Conservation (phyloP, 2,113 vertebrate species). For the Lagopus leucura region DNA sequence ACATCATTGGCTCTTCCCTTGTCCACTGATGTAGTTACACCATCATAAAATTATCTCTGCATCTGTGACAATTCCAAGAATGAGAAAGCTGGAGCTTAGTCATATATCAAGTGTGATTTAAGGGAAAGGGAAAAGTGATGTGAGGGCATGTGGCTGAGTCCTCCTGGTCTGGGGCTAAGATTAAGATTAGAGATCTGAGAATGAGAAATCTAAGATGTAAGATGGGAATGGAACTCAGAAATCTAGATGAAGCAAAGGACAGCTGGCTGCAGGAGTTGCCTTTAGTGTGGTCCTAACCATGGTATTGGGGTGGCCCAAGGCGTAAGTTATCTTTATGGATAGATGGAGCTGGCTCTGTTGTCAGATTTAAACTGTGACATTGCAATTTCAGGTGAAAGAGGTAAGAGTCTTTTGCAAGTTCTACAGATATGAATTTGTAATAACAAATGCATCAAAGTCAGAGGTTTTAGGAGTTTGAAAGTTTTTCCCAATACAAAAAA, state of each 20-base stretch:
- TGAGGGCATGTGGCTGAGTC: neutral
- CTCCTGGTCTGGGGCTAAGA: neutral
- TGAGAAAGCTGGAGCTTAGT: neutral
- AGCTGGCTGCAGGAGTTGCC: neutral
- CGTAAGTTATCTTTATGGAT: rapidly evolving
- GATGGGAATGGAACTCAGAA: neutral
- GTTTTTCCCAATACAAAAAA: neutral
- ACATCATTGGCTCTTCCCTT: no score
- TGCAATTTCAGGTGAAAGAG: neutral
- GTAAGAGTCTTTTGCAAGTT: neutral
- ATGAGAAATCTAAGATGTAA: neutral
- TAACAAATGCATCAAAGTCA: neutral
- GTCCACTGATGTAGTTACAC: no score
- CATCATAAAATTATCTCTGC: neutral
- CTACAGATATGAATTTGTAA: neutral
- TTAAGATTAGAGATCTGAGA: neutral
- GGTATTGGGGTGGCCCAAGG: neutral
- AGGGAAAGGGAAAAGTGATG: neutral
- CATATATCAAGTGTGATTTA: neutral
- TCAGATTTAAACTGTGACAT: conserved; percentile 6
- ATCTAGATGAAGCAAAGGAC: neutral
- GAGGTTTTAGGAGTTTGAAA: neutral
- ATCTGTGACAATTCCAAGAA: neutral
- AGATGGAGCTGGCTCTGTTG: neutral
- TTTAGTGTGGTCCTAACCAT: neutral